These are phyloP conservation scores for Pica pica DNA, from an alignment of 2,113 vertebrate species.

Conservation along the genomic window DNA sequence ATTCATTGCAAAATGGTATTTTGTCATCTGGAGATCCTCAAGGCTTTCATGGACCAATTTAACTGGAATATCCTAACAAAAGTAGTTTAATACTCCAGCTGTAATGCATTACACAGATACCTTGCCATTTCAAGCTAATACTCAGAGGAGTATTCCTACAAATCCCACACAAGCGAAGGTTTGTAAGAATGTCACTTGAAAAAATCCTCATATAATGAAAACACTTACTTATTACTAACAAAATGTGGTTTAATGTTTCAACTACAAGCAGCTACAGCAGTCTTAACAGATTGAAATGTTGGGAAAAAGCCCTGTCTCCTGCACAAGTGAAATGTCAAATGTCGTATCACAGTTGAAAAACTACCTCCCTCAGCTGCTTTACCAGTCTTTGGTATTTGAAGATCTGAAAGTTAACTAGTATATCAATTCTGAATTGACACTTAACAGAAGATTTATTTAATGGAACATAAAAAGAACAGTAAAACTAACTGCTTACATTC, in stretches of 20 bases:
- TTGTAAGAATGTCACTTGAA: background rate
- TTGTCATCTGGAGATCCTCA: slow-evolving; percentile 75
- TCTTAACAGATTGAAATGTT: background rate
- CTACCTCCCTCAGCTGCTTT: background rate
- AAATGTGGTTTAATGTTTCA: background rate
- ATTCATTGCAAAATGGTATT: slow-evolving; percentile 95
- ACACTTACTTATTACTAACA: background rate
- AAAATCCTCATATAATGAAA: background rate
- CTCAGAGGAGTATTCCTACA: background rate
- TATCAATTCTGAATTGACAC: background rate
- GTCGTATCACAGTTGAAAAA: background rate
- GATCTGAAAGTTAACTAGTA: background rate
- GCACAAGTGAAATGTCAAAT: background rate
- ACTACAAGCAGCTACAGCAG: background rate
- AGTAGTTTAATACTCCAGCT: background rate
- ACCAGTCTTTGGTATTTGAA: background rate
- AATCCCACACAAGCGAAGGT: background rate
- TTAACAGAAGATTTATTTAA: background rate
- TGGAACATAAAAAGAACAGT: background rate
- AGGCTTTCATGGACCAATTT: slow-evolving; percentile 80
- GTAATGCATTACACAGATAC: background rate
- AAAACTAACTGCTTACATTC: background rate
- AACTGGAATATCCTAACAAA: slow-evolving; percentile 81
- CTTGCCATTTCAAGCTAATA: background rate
- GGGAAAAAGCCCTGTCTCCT: background rate